A percentile compares a stretch with the other conserved stretches of the same genome.
phyloP scores from a whole-genome alignment of 1,140 invertebrate species.

The Chrysomallon squamiferum region DNA sequence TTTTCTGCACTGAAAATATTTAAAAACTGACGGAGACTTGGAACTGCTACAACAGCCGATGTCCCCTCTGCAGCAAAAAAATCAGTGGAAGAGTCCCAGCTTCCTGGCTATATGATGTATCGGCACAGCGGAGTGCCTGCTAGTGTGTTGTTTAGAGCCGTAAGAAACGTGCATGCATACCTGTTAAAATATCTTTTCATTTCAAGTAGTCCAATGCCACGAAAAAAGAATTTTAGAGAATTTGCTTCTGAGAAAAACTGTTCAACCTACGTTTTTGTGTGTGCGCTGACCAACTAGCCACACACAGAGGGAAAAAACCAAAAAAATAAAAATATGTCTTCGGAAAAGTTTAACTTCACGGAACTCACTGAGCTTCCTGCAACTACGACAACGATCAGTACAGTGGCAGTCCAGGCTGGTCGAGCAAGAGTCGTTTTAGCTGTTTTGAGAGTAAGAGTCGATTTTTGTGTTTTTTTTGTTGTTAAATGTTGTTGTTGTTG shows the following conservation, averaged over 20 bases:
- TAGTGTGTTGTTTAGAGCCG: constrained; percentile 34
- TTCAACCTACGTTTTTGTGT: no score
- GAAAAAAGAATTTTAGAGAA: no score
- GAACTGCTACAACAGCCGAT: no score
- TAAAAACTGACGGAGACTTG: no score
- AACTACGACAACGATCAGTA: constrained; percentile 83
- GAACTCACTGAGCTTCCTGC: constrained; percentile 55
- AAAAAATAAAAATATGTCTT: constrained; percentile 43
- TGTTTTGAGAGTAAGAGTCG: constrained; percentile 80
- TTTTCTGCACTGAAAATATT: no score
- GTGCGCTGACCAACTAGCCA: background rate
- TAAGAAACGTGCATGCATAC: constrained; percentile 45
- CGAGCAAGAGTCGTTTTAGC: constrained; percentile 86
- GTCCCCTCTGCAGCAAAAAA: no score
- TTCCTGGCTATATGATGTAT: no score
- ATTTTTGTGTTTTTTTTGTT: background rate
- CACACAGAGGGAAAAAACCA: constrained; percentile 4
- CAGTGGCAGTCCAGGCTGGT: constrained; percentile 88
- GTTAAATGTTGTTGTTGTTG: no score
- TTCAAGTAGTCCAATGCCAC: constrained; percentile 15
- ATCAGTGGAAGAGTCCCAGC: no score
- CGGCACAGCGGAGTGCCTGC: no score
- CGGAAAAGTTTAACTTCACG: constrained; percentile 34
- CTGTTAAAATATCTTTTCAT: constrained; percentile 11
- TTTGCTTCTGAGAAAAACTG: no score